Evolutionary conservation across 2,797 vertebrate species (phyloP).

Genomic region (Hapalemur alaotrensis): DNA sequence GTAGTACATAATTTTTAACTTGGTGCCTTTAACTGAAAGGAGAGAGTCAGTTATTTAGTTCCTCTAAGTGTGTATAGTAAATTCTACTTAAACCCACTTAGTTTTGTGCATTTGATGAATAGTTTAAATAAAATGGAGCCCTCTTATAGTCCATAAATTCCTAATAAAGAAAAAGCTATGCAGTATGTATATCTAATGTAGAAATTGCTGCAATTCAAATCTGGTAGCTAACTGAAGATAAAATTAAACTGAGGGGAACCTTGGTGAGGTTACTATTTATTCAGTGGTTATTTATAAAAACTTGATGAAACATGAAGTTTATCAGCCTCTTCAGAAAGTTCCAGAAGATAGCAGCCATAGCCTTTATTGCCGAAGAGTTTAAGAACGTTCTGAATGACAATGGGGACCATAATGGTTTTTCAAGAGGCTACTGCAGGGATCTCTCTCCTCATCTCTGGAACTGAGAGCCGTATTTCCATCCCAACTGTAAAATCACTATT

Average conservation of each 20-base stretch:
- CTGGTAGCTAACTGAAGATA: background rate
- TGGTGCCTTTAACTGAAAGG: conserved; percentile 27
- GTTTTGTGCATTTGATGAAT: conserved; percentile 62
- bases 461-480: background rate
- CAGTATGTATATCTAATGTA: background rate
- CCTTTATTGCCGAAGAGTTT: background rate
- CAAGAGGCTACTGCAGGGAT: background rate
- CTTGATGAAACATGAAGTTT: background rate
- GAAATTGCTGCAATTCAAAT: background rate
- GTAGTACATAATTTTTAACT: conserved; percentile 3
- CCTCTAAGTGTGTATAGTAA: conserved; percentile 55
- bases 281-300: background rate
- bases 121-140: conserved; percentile 69
- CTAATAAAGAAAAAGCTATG: conserved; percentile 34
- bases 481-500: background rate
- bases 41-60: background rate
- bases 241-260: background rate
- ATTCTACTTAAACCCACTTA: conserved; percentile 70
- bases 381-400: background rate
- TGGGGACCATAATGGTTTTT: background rate
- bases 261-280: background rate
- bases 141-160: conserved; percentile 61
- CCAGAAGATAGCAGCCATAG: background rate
- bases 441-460: background rate
- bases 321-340: background rate